Percentiles rank a stretch among this genome's conserved stretches.
These are phyloP conservation scores for Thyatira batis DNA, from an alignment of 2,888 invertebrate genomes.

Conservation along the genomic window DNA sequence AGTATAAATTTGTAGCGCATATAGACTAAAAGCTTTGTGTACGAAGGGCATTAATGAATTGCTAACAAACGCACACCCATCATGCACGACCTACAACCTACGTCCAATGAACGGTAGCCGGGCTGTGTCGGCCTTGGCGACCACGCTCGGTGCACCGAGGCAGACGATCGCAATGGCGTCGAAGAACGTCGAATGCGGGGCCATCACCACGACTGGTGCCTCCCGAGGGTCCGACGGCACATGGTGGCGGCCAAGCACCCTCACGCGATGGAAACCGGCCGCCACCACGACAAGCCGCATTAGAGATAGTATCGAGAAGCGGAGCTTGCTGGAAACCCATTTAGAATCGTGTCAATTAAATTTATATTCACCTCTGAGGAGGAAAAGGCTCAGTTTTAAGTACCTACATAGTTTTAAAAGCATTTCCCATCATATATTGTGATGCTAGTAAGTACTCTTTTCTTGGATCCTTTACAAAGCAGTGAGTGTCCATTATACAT, in stretches of 20 bases:
- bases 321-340: constrained; percentile 78
- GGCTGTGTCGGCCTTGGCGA: constrained; percentile 93
- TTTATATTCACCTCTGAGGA: background rate
- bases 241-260: constrained; percentile 85
- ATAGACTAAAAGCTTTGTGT: too few relatives aligned
- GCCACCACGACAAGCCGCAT: constrained; percentile 89
- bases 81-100: constrained; percentile 73
- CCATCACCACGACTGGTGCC: constrained; percentile 92
- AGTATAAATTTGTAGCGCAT: too few relatives aligned
- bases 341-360: constrained; percentile 14
- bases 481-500: too few relatives aligned
- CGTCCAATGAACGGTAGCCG: constrained; percentile 94
- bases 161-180: constrained; percentile 93
- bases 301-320: constrained; percentile 84
- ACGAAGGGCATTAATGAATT: too few relatives aligned
- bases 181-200: constrained; percentile 96
- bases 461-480: too few relatives aligned
- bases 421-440: too few relatives aligned
- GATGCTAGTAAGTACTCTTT: too few relatives aligned
- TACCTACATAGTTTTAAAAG: background rate
- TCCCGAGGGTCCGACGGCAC: constrained; percentile 79
- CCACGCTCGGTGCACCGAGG: constrained; percentile 93
- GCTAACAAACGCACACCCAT: background rate
- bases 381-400: background rate
- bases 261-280: constrained; percentile 92